Conservation (phyloP, 2,113 vertebrate genomes). For the Pelecanoides urinatrix region DNA sequence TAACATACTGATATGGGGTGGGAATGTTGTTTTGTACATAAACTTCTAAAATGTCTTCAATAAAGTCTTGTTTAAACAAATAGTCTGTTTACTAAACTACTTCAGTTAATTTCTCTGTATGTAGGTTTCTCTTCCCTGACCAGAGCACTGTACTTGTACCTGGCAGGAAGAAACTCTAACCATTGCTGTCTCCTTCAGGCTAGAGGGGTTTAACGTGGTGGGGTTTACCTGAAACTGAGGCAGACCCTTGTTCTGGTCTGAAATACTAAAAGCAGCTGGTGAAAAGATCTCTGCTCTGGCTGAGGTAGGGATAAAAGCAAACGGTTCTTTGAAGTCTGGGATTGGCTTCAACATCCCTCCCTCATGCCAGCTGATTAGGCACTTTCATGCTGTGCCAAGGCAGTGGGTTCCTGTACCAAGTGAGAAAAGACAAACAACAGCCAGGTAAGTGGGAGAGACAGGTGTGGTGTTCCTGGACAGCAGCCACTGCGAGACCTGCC, state of each 20-base stretch:
- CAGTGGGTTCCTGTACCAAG: neutral
- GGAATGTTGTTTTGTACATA: conserved; percentile 54
- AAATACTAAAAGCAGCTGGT: neutral
- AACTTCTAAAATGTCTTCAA: conserved; percentile 35
- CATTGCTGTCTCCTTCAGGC: neutral
- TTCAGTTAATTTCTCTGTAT: neutral
- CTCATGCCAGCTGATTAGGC: neutral
- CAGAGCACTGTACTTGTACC: neutral
- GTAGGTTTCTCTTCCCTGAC: neutral
- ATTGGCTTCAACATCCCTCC: neutral
- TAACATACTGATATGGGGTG: neutral
- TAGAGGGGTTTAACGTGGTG: neutral
- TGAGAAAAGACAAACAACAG: neutral
- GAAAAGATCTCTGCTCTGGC: neutral
- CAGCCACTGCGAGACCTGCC: neutral
- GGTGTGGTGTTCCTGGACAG: neutral
- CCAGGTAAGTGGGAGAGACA: neutral
- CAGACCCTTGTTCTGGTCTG: neutral
- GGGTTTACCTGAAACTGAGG: neutral
- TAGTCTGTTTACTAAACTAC: neutral
- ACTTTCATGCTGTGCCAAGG: conserved; percentile 27
- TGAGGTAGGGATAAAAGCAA: conserved; percentile 6
- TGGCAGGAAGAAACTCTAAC: neutral
- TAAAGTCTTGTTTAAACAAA: conserved; percentile 42
- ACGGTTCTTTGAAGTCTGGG: conserved; percentile 30